These are phyloP conservation scores for Electrona antarctica DNA, from an alignment of 2,113 vertebrate genomes.

Conservation along the genomic window DNA sequence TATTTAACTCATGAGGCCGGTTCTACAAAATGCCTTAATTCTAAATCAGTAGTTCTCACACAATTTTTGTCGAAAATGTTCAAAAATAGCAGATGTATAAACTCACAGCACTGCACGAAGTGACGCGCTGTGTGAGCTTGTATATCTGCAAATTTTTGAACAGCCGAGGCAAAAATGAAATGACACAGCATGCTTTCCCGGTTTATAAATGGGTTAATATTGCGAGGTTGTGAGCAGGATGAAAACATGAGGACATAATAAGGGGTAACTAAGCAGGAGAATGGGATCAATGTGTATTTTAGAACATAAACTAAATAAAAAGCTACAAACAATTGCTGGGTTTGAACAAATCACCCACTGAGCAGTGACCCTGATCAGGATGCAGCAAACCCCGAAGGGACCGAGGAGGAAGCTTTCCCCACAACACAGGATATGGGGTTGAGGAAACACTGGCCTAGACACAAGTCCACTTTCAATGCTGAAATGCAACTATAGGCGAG, in stretches of 20 bases:
- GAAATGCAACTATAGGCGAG: conserved; percentile 13
- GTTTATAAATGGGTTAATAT: neutral
- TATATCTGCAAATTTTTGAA: too few species aligned
- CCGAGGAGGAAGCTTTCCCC: conserved; percentile 73
- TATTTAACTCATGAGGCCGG: too few species aligned
- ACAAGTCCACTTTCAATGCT: conserved; percentile 57
- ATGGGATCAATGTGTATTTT: neutral
- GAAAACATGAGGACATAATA: neutral
- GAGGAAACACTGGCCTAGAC: conserved; percentile 56
- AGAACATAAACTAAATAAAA: conserved; percentile 3
- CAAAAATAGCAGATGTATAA: too few species aligned
- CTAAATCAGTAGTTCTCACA: too few species aligned
- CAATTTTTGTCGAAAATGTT: too few species aligned
- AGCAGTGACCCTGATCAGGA: conserved; percentile 67
- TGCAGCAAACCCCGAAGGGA: conserved; percentile 68
- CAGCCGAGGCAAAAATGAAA: neutral
- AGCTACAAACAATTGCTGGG: neutral
- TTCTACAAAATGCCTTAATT: too few species aligned
- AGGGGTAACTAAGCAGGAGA: conserved; percentile 24
- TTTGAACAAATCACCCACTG: conserved; percentile 53
- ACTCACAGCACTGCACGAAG: too few species aligned
- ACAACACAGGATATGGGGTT: conserved; percentile 73
- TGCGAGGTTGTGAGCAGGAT: neutral
- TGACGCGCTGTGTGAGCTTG: too few species aligned
- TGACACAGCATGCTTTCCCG: neutral